Evolutionary conservation across 2,888 invertebrate genomes (phyloP), one percentile per base, ranked within the genome.

Genomic region (Tuberolachnus salignus): DNA sequence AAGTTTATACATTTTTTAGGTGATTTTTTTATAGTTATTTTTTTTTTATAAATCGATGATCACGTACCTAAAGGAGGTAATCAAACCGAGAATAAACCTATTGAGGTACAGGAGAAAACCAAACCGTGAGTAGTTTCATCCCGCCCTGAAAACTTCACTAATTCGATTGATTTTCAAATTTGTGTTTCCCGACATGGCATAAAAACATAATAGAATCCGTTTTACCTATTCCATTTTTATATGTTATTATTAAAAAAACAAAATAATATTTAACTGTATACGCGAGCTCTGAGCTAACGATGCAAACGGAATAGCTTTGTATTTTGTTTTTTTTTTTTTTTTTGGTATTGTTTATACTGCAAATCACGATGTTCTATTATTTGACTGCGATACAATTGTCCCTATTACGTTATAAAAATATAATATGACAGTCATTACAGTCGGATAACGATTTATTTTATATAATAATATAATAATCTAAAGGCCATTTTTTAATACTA

Each of bases 1-100:
- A 91, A 88, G 92, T 88, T 51, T 80, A 73, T 14, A 34, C 4
- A 42, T 16, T 42, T 44, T 44, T 51, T 34, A 51, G 19, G 34
- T 44, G 49, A 46, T 64, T 19, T 26, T 63, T 49, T 23, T 51
- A 72, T 80, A 80, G 42, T 53, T 70, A 14, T 70, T 14, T 21
- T 80, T 78, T 64, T 66, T 49, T 72, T 51, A 72, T 61, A 63
- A 34, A 66, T 55, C 42, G n/a, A 80, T 74, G 42, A 69, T 67
- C 75, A 49, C 49, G 42, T 78, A 78, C 26, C 26, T 26, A 34
- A 78, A 78, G 78, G 78, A 78, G 67, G 51, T 78, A 78, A 69
- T 78, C 78, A 78, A 78, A 78, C 78, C 78, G 16, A 78, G 59
- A 69, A 69, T 78, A 61, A 78, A 78, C 78, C 69, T 78, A 55